Base-by-base conservation (phyloP, 2,888 invertebrate species). In the Ormyrus thymus region DNA sequence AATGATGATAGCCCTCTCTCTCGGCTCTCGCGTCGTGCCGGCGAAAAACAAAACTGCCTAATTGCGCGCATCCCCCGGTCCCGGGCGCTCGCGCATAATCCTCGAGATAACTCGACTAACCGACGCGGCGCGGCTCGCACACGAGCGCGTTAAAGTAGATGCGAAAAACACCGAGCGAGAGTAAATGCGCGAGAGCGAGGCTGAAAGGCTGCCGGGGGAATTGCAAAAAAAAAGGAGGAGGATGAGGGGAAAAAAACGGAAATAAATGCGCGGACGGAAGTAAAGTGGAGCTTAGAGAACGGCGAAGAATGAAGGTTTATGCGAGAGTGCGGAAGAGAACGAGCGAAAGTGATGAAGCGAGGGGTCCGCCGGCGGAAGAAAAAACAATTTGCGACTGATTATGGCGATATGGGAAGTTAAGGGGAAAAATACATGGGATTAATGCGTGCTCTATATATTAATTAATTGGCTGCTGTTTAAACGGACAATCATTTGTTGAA, bases 241-340 rank as follows among this genome's bases (percentile, higher is more conserved):
- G n/a, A n/a, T n/a, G 10, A 43, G 7, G 53, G 43, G n/a, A 15
- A 59, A 68, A 45, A 64, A 73, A 73, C 15, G 68, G 10, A 29
- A 55, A 69, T 73, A 73, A 78, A 69, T 66, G 66, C 50, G 71
- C 50, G 71, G 15, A 71, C 66, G 59, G 43, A 65, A 71, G 51
- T 70, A 65, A 29, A 64, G 43, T 15, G 64, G 45, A 45, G n/a
- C 10, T 45, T 7, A 51, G 46, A 13, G 45, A 50, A 29, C 15
- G 29, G 13, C n/a, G n/a, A 59, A 15, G 64, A 73, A 56, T 50
- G 51, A 15, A 61, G 13, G 8, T 48, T 53, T 58, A 8, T 9
- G 59, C 8, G 48, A 10, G 13, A n/a, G 66, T 6, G n/a, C 13
- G 48, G 13, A 45, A 68, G 68, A 69, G 66, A 62, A 61, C 15